These are phyloP conservation scores for Fragum fragum DNA, from an alignment of 2,888 invertebrate genomes.

Conservation along the genomic window DNA sequence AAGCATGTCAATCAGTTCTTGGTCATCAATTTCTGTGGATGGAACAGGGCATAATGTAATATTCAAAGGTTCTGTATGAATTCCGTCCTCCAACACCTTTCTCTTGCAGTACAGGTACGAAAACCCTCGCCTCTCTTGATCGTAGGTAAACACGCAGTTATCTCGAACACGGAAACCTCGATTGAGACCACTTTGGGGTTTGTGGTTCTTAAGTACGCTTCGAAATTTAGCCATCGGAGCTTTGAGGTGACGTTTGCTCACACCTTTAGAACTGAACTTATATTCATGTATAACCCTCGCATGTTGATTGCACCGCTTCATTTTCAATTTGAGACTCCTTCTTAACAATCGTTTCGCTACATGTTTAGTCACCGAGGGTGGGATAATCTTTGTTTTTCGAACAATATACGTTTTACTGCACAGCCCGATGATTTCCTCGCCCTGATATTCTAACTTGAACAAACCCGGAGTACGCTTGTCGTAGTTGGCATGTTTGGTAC, in stretches of 20 bases:
- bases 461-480: constrained; percentile 55
- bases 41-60: constrained; percentile 44
- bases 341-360: constrained; percentile 26
- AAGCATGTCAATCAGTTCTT: constrained; percentile 43
- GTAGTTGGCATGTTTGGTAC: constrained; percentile 45
- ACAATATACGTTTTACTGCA: constrained; percentile 63
- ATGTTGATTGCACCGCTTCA: background rate
- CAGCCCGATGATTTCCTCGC: constrained; percentile 57
- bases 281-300: constrained; percentile 28
- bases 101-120: constrained; percentile 56
- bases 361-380: constrained; percentile 16
- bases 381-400: constrained; percentile 24
- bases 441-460: constrained; percentile 60
- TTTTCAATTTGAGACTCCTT: background rate
- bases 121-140: constrained; percentile 44
- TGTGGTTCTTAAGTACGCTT: constrained; percentile 31
- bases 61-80: constrained; percentile 50
- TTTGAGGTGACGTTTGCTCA: constrained; percentile 41
- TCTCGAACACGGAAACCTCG: constrained; percentile 47
- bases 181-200: constrained; percentile 32
- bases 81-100: constrained; percentile 42
- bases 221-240: constrained; percentile 48
- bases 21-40: constrained; percentile 25
- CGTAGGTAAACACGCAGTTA: constrained; percentile 40
- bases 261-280: constrained; percentile 57